phyloP scores from a whole-genome alignment of 1,140 invertebrate genomes.

The Himalopsyche phryganea region DNA sequence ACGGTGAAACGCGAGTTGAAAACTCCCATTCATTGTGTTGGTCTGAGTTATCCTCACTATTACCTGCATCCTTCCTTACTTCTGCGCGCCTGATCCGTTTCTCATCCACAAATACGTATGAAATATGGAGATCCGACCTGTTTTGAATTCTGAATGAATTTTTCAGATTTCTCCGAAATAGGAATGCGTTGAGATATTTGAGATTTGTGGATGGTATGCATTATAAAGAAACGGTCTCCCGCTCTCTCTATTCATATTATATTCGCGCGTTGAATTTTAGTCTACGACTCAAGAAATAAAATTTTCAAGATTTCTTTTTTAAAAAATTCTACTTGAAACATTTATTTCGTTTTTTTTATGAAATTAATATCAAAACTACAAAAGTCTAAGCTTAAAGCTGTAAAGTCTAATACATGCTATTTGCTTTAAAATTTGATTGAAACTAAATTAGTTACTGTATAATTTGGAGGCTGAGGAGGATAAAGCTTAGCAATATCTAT shows the following conservation, averaged over 20 bases:
- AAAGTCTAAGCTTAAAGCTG: too few relatives aligned
- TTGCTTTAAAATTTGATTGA: too few relatives aligned
- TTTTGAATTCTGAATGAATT: constrained; percentile 35
- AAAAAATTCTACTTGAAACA: background rate
- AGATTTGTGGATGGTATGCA: constrained; percentile 34
- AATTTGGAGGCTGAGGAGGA: too few relatives aligned
- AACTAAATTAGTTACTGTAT: too few relatives aligned
- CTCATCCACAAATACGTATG: constrained; percentile 16
- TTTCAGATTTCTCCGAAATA: constrained; percentile 33
- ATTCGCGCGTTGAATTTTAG: background rate
- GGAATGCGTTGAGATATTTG: constrained; percentile 32
- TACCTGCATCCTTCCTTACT: constrained; percentile 7
- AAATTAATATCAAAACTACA: too few relatives aligned
- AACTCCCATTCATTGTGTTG: constrained; percentile 16
- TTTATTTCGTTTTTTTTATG: background rate
- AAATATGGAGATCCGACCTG: constrained; percentile 35
- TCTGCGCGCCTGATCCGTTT: too few relatives aligned
- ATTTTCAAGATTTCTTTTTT: background rate
- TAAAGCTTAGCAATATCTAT: too few relatives aligned
- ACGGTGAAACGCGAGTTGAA: constrained; percentile 2
- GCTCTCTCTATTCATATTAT: background rate
- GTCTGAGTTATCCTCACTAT: constrained; percentile 15
- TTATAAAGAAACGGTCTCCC: constrained; percentile 17
- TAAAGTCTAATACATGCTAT: too few relatives aligned
- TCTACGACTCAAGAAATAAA: background rate